A percentile compares a stretch with the other conserved stretches of the same genome.
These are phyloP conservation scores for Phaenicophaeus curvirostris DNA, from an alignment of 2,797 vertebrate species.

Conservation along the genomic window DNA sequence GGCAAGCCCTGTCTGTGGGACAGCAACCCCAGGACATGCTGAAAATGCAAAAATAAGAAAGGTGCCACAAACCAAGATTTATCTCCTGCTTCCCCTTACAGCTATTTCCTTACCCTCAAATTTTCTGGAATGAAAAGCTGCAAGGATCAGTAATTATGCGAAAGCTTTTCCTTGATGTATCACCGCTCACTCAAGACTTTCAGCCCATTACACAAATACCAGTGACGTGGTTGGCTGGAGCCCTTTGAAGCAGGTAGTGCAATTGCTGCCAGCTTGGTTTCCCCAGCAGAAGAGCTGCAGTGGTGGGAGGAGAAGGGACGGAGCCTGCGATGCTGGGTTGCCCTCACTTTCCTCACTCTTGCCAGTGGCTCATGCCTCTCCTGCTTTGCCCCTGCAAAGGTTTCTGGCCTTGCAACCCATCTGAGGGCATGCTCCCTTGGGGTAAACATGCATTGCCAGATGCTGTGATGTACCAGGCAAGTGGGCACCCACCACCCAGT, in stretches of 20 bases:
- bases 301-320: not conserved
- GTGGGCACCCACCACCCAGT: not conserved
- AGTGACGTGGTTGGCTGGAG: not conserved
- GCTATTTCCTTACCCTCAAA: not conserved
- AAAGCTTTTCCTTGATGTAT: slow-evolving; percentile 28
- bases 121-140: not conserved
- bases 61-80: not conserved
- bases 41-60: slow-evolving; percentile 6
- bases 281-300: accelerated
- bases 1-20: not conserved
- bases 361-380: accelerated
- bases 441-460: not conserved
- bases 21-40: not conserved
- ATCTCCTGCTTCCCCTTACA: not conserved
- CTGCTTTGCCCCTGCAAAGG: accelerated
- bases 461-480: not conserved
- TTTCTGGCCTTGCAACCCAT: not conserved
- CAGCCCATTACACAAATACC: not conserved
- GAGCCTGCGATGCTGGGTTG: accelerated
- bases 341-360: not conserved
- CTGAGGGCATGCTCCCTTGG: not conserved
- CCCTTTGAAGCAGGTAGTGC: slow-evolving; percentile 3
- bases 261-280: not conserved
- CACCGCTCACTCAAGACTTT: not conserved
- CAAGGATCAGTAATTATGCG: not conserved